phyloP scores from a whole-genome alignment of 2,797 vertebrate species.

The Menidia menidia region DNA sequence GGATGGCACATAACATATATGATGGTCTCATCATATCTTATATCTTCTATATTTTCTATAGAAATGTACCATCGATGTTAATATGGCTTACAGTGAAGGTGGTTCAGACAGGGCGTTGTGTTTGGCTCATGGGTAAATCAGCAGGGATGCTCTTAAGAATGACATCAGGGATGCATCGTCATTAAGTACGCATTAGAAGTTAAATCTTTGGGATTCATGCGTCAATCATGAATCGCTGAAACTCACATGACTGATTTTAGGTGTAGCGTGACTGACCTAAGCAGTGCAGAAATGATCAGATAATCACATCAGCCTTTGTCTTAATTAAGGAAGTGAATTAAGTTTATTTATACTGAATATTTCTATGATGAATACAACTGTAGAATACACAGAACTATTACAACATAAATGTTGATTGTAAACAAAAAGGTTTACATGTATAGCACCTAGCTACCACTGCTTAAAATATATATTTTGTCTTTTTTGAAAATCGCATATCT shows the following conservation, averaged over 20 bases:
- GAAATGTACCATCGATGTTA: constrained; percentile 27
- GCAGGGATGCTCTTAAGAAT: constrained; percentile 57
- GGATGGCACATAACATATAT: constrained; percentile 41
- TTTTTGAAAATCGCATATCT: too few relatives aligned
- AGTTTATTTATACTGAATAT: not conserved
- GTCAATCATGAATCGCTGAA: constrained; percentile 60
- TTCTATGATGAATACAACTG: not conserved
- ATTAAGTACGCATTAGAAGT: constrained; percentile 44
- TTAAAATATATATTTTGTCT: not conserved
- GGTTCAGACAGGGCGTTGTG: constrained; percentile 20
- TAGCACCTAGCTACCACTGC: not conserved
- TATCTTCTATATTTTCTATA: constrained; percentile 22
- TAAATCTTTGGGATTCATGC: constrained; percentile 61
- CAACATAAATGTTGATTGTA: too few relatives aligned
- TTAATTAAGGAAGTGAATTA: not conserved
- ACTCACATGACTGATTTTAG: constrained; percentile 31
- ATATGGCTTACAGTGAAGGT: constrained; percentile 26
- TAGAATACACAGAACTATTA: not conserved
- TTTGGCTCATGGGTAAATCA: constrained; percentile 48
- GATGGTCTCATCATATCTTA: constrained; percentile 40
- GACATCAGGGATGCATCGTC: constrained; percentile 64
- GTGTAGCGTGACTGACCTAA: constrained; percentile 13
- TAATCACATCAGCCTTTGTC: not conserved
- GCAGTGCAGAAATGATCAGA: constrained; percentile 9
- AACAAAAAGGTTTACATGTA: too few relatives aligned